These are phyloP conservation scores for Clarias magur DNA, from an alignment of 2,113 vertebrate genomes.

Conservation along the genomic window DNA sequence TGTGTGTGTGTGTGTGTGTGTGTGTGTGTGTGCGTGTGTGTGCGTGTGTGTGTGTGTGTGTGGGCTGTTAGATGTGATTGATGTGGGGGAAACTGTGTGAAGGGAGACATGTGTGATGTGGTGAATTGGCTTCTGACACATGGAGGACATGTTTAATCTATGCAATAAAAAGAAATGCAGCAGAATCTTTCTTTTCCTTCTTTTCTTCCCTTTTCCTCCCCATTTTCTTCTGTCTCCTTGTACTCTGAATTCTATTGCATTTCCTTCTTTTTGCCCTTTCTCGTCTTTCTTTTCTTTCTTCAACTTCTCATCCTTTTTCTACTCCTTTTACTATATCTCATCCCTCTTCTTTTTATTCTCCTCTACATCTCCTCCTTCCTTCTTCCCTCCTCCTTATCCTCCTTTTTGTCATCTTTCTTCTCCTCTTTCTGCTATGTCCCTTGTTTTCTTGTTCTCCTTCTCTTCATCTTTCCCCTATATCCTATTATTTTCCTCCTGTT, in stretches of 20 bases:
- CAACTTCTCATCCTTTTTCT: neutral
- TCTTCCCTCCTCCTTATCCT: neutral
- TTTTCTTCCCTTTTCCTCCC: neutral
- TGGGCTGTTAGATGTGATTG: neutral
- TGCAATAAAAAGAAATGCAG: neutral
- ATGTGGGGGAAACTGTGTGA: neutral
- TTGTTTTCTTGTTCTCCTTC: neutral
- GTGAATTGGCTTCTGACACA: slow-evolving; percentile 64
- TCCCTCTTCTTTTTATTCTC: neutral
- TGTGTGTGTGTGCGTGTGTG: neutral
- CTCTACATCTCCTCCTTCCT: neutral
- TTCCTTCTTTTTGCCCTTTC: neutral
- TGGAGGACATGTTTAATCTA: slow-evolving; percentile 54
- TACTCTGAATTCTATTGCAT: accelerated
- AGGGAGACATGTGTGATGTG: slow-evolving; percentile 60
- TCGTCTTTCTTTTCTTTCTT: neutral
- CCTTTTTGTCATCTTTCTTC: neutral
- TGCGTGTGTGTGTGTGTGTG: neutral
- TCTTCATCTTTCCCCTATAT: neutral
- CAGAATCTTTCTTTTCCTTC: neutral
- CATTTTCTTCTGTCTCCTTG: neutral
- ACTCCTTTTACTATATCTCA: neutral
- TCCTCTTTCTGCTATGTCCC: neutral
- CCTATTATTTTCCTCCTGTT: neutral
- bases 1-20: neutral